Evolutionary conservation across 2,113 vertebrate genomes (phyloP), one percentile per base, ranked within the genome.

Genomic region (Phycodurus eques): DNA sequence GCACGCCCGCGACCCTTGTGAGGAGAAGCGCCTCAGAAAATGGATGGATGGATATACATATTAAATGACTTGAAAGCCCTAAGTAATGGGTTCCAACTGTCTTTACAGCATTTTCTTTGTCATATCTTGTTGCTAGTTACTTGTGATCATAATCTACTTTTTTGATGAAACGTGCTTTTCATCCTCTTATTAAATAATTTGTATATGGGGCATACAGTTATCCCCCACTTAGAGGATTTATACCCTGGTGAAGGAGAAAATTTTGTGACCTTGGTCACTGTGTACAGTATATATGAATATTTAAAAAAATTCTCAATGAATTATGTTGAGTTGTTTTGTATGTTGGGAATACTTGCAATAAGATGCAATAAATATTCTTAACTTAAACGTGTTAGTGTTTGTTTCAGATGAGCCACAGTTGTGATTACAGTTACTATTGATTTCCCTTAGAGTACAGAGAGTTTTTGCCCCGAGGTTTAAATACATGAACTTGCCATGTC

Each of bases 351-450:
- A 63, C 61, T 71, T 66, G 66, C 63, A 80, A 54, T 76, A 80
- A 46, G 42, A 83, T 77, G 75, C 82, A 90, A 90, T 88, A 87
- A 88, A 88, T 77, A 42, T 80, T 78, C 43, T 74, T 65, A 62
- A 67, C 47, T 76, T 62, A 60, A 44, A 20, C 9, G 10, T 59
- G 22, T 59, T 31, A 27, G 22, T 27, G 56, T 31, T 59, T 59
- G 12, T 61, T 61, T 6, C 13, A 5, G 31, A 17, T 8, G 31
- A 6, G 31, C 8, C 20, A n/a, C 8, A 22, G 53, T 10, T 53
- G 31, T 35, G 59, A 35, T 61, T 15, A 1, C 5, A 61, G 49
- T 53, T 53, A 17, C 4, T 17, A 8, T 61, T 61, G 31, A 22
- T 13, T 44, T 64, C 42, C 20, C 62, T 13, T 1, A 61, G 13